A percentile compares a stretch with the other conserved stretches of the same genome.
Evolutionary conservation across 2,797 vertebrate species (phyloP).

Genomic region (Halcyon smyrnensis): DNA sequence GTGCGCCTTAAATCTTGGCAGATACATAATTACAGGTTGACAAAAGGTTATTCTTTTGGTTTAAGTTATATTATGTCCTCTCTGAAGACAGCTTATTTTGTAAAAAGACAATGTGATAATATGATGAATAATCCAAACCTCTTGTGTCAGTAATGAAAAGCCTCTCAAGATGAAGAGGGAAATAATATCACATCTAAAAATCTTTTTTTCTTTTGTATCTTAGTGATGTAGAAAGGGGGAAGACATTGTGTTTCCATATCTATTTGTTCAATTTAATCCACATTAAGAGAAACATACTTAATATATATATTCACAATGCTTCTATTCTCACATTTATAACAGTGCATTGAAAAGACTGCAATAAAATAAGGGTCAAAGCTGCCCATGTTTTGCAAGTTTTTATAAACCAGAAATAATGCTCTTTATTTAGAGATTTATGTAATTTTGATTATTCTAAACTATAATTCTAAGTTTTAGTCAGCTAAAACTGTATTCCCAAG

Average conservation of each 20-base stretch:
- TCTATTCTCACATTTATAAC: not conserved
- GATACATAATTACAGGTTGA: not conserved
- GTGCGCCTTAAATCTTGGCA: slow-evolving; percentile 8
- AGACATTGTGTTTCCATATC: not conserved
- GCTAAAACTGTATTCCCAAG: not conserved
- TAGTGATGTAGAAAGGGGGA: not conserved
- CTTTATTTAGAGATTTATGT: not conserved
- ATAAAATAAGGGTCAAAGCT: not conserved
- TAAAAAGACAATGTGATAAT: not conserved
- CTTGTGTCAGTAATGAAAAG: not conserved
- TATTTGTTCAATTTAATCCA: not conserved
- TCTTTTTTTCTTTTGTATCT: not conserved
- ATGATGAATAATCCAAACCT: not conserved
- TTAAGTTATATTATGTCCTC: not conserved
- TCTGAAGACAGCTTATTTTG: not conserved
- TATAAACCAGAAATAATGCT: not conserved
- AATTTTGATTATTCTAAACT: not conserved
- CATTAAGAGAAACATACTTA: not conserved
- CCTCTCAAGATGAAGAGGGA: not conserved
- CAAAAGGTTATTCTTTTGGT: not conserved
- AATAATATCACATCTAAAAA: not conserved
- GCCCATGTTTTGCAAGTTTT: not conserved
- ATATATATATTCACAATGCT: not conserved
- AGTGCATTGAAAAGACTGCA: not conserved
- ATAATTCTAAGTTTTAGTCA: not conserved